Percentiles rank a stretch among this genome's conserved stretches.
Conservation (phyloP, 1,140 invertebrate genomes). For the Bombus impatiens region DNA sequence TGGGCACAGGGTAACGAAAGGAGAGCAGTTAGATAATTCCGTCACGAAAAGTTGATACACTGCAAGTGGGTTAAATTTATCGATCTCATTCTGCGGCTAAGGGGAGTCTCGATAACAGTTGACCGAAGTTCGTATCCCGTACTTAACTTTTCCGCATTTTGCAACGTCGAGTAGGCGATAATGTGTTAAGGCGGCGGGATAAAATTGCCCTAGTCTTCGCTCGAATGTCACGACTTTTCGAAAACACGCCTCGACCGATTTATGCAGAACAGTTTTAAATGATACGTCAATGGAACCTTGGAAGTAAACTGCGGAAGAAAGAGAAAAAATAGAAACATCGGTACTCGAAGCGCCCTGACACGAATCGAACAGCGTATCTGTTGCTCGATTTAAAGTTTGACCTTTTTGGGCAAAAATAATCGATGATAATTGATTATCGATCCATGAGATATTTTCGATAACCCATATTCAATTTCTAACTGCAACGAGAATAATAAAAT, state of each 20-base stretch:
- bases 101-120: slow-evolving; percentile 33
- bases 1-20: neutral
- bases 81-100: neutral
- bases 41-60: slow-evolving; percentile 40
- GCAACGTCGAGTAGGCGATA: neutral
- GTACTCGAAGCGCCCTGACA: neutral
- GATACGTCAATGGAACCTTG: neutral
- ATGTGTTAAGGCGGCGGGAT: neutral
- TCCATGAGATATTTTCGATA: neutral
- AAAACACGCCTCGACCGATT: neutral
- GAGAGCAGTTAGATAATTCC: slow-evolving; percentile 41
- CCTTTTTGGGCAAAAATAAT: neutral
- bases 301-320: neutral
- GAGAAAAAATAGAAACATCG: neutral
- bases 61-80: slow-evolving; percentile 43
- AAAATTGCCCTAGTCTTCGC: neutral
- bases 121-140: slow-evolving; percentile 24
- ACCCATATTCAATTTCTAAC: neutral
- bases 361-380: neutral
- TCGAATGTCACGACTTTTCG: neutral
- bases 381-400: neutral
- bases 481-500: neutral
- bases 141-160: slow-evolving; percentile 37
- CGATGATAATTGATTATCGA: neutral
- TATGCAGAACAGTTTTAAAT: neutral